Base-by-base conservation (phyloP, 2,113 vertebrate genomes). In the Podocnemis expansa region DNA sequence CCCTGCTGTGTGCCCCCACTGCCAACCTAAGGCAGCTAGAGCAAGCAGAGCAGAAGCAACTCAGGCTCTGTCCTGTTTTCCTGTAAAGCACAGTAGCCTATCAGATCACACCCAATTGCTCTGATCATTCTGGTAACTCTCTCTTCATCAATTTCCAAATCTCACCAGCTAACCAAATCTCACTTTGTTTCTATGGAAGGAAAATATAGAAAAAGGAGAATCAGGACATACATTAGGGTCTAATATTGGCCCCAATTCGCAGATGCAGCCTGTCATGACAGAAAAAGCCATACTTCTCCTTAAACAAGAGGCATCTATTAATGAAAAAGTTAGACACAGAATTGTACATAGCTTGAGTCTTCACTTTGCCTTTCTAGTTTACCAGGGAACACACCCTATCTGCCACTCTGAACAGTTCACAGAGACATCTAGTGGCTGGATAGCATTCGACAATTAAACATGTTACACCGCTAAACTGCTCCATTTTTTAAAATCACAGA, bases 351-450 rank as follows among this genome's bases (percentile, higher is more conserved):
- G 60, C 34, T 87, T 29, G 1, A 56, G 3, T 22, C 70, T 49
- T 6, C n/a, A 78, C 51, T 47, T 78, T 31, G 93, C 93, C 93
- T 90, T 88, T 82, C 54, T 31, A 41, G 21, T 70, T 75, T 19
- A n/a, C 19, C 81, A 52, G 54, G 52, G 78, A 10, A 81, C 84
- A 21, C 94, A 10, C 6, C 91, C 84, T n/a, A 41, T 3, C 78
- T 24, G 45, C 17, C 29, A 67, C 84, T 91, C 75, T 78, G 63
- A 14, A 89, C 93, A 93, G 54, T 78, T 45, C 45, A 93, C 90
- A 88, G 96, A 94, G 97, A 96, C 97, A 97, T 97, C 97, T 97
- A 96, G 97, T 43, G 97, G 94, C 89, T 80, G 13, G 29, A 89
- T 43, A 2, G 16, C 41, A 84, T 38, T 90, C 1, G 82, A 87